Base-by-base conservation (phyloP, 2,888 invertebrate genomes). In the Tenthredo scrophulariae region DNA sequence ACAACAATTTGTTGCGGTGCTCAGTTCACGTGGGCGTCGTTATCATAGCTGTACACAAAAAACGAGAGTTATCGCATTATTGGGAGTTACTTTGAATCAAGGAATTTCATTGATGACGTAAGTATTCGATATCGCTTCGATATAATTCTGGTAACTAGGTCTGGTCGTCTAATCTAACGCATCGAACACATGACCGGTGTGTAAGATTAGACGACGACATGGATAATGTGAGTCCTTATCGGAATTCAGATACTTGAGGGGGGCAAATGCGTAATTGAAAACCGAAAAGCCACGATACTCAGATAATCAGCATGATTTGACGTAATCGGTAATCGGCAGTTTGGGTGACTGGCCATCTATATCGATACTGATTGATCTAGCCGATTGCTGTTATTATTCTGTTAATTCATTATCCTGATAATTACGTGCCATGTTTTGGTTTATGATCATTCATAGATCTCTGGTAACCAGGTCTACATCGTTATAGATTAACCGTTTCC, bases 41-140 rank as follows among this genome's bases (percentile, higher is more conserved):
- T 62, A 40, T 80, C 80, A 80, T 80, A 15, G 58, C 62, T 80
- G 62, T 54, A 2, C 7, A 54, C 50, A 80, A 40, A 13, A 40
- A 54, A 77, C 18, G 29, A 29, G n/a, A 26, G 33, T 67, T 33
- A 33, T 18, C 33, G 33, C 26, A n/a, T 62, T 26, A 62, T 4
- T 6, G 13, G 13, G 13, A 4, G 26, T 26, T 62, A 13, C 7
- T 62, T 13, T 62, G 10, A 13, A 26, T 62, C 62, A 26, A 22
- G 22, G 54, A 54, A 54, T 54, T n/a, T n/a, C 18, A n/a, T 54
- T 6, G 54, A 54, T n/a, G 54, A 54, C 7, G 54, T 54, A 3
- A 54, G 54, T 54, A 54, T 54, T n/a, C 54, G n/a, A 54, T n/a
- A n/a, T n/a, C n/a, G 18, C 2, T 54, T 54, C n/a, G 54, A 54